Evolutionary conservation across 1,140 invertebrate genomes (phyloP).

Genomic region (Melitaea cinxia): DNA sequence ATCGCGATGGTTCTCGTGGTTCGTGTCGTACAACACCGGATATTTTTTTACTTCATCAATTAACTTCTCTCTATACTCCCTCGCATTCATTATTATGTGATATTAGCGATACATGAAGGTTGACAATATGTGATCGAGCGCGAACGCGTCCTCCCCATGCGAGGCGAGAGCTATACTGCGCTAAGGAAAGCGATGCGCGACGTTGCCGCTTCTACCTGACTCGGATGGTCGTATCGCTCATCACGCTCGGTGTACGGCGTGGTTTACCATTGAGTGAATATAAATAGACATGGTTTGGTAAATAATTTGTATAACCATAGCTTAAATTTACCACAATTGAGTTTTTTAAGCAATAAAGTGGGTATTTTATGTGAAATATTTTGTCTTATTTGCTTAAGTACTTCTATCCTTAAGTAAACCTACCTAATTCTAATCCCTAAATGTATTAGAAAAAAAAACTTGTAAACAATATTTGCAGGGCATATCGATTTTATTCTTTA

Average conservation of each 20-base stretch:
- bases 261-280: conserved; percentile 40
- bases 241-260: conserved; percentile 60
- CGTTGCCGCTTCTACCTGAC: conserved; percentile 59
- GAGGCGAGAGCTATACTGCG: conserved; percentile 68
- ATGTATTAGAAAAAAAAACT: too few species aligned
- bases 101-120: not conserved
- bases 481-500: too few species aligned
- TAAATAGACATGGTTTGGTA: conserved; percentile 3
- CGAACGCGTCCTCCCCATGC: conserved; percentile 53
- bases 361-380: too few species aligned
- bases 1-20: conserved; percentile 69
- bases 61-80: conserved; percentile 58
- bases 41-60: conserved; percentile 75
- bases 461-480: too few species aligned
- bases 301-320: not conserved
- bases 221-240: conserved; percentile 48
- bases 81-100: conserved; percentile 41
- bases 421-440: too few species aligned
- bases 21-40: conserved; percentile 71
- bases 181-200: conserved; percentile 60
- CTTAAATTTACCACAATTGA: not conserved
- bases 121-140: conserved; percentile 1
- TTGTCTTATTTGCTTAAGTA: too few species aligned
- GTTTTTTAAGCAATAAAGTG: not conserved
- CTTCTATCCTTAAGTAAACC: too few species aligned